Conservation (phyloP, 2,113 vertebrate species). For the Gadus macrocephalus region DNA sequence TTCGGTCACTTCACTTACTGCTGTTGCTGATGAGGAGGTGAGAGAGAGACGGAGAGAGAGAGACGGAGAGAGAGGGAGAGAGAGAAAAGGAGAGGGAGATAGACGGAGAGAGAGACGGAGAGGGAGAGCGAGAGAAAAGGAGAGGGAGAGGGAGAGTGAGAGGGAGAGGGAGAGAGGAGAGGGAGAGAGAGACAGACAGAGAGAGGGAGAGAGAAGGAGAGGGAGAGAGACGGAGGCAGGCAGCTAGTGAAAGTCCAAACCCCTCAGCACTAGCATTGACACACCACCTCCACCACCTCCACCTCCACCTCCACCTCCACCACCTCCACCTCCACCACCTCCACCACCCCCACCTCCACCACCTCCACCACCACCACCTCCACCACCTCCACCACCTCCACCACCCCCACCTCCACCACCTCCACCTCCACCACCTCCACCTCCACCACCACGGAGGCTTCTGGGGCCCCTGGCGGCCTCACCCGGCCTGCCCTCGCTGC, state of each 20-base stretch:
- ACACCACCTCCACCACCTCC: slow-evolving; percentile 45
- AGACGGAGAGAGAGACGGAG: not conserved
- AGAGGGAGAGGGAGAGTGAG: not conserved
- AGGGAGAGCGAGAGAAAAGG: no score
- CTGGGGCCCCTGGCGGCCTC: slow-evolving; percentile 66
- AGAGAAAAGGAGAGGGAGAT: no score
- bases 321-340: no score
- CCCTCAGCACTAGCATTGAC: slow-evolving; percentile 59
- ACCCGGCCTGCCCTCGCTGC: slow-evolving; percentile 64
- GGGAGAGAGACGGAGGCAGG: not conserved
- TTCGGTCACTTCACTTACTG: no score
- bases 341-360: no score
- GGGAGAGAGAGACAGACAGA: not conserved
- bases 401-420: no score
- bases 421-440: no score
- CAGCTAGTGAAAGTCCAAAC: slow-evolving; percentile 72
- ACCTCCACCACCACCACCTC: no score
- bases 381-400: no score
- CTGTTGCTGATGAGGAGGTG: no score
- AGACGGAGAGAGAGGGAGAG: not conserved
- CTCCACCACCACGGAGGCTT: slow-evolving; percentile 40
- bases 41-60: not conserved
- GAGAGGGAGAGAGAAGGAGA: no score
- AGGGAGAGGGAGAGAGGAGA: slow-evolving; percentile 30
- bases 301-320: no score